Conservation (phyloP, 1,140 invertebrate genomes). For the Drosophila prosaltans region DNA sequence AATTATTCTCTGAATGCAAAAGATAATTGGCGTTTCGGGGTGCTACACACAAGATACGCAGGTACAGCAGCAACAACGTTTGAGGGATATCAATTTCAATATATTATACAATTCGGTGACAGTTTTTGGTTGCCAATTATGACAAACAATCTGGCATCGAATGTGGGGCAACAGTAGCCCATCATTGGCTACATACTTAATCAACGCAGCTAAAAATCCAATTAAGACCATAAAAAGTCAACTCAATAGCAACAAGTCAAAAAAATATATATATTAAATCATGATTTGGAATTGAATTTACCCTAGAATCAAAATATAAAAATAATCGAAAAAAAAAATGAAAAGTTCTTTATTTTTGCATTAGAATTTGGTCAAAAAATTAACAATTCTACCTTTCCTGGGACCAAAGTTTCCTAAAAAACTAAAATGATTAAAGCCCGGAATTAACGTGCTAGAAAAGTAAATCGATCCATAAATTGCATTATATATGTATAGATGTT, state of each 20-base stretch:
- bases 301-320: neutral
- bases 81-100: slow-evolving; percentile 61
- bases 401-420: too few relatives aligned
- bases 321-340: neutral
- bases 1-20: slow-evolving; percentile 83
- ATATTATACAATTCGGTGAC: slow-evolving; percentile 43
- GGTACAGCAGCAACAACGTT: neutral
- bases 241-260: slow-evolving; percentile 12
- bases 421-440: too few relatives aligned
- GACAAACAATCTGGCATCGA: slow-evolving; percentile 59
- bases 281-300: neutral
- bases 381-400: too few relatives aligned
- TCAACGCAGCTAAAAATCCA: slow-evolving; percentile 65
- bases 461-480: too few relatives aligned
- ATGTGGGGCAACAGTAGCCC: slow-evolving; percentile 28
- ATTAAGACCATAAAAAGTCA: slow-evolving; percentile 50
- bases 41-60: slow-evolving; percentile 9
- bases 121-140: slow-evolving; percentile 61
- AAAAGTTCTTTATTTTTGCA: too few relatives aligned
- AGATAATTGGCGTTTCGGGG: slow-evolving; percentile 76
- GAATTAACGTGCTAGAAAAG: too few relatives aligned
- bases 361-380: too few relatives aligned
- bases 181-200: slow-evolving; percentile 40
- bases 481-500: too few relatives aligned
- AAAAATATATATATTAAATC: neutral